phyloP scores from a whole-genome alignment of 35 echinoderm and acorn worm genomes.

The Lytechinus pictus region DNA sequence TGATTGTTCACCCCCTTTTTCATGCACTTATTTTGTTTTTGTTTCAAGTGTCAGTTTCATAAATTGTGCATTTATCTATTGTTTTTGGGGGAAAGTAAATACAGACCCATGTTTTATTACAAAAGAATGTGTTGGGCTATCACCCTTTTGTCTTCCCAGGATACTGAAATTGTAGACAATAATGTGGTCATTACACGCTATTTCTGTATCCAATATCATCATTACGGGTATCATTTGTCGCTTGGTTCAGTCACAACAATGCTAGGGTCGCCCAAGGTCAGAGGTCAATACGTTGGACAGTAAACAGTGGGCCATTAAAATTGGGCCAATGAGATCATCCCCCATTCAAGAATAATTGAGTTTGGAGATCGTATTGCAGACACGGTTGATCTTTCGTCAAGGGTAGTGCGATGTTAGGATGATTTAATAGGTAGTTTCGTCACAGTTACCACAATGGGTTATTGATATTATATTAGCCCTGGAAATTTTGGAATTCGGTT shows the following conservation, averaged over 20 bases:
- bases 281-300: not conserved
- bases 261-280: not conserved
- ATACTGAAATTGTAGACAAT: not conserved
- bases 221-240: not conserved
- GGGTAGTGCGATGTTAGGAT: not conserved
- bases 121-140: not conserved
- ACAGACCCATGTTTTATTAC: not conserved
- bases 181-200: not conserved
- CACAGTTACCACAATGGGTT: not conserved
- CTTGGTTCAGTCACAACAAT: not conserved
- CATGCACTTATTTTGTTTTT: not conserved
- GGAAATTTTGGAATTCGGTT: not conserved
- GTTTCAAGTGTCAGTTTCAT: not conserved
- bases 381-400: not conserved
- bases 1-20: no score
- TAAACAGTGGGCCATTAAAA: slow-evolving; percentile 11
- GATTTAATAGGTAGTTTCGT: not conserved
- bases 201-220: slow-evolving; percentile 5
- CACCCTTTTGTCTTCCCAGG: not conserved
- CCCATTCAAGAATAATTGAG: not conserved
- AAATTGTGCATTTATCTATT: not conserved
- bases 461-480: not conserved
- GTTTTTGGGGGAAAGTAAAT: not conserved
- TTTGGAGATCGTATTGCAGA: not conserved
- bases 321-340: not conserved